Percentiles rank a stretch among this genome's conserved stretches.
phyloP scores from a whole-genome alignment of 1,140 invertebrate genomes.

The Orius laevigatus region DNA sequence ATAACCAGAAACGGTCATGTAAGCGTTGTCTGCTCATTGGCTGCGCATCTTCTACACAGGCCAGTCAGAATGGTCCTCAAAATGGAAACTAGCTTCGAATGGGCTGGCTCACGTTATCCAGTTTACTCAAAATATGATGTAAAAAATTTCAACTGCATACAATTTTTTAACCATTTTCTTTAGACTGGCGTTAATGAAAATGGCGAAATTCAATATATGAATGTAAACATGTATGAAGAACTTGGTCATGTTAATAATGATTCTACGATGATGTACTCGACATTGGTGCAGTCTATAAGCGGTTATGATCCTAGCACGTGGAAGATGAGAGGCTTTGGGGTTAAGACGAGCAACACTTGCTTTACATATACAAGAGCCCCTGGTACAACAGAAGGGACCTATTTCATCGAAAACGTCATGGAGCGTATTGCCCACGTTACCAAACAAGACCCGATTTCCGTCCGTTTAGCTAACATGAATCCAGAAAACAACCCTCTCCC shows the following conservation, averaged over 20 bases:
- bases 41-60: slow-evolving; percentile 36
- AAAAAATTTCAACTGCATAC: no score
- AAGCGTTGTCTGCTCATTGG: slow-evolving; percentile 42
- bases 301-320: slow-evolving; percentile 36
- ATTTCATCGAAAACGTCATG: slow-evolving; percentile 58
- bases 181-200: slow-evolving; percentile 40
- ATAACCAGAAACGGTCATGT: slow-evolving; percentile 35
- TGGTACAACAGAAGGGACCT: slow-evolving; percentile 45
- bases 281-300: slow-evolving; percentile 31
- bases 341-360: slow-evolving; percentile 39
- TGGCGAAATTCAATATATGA: slow-evolving; percentile 48
- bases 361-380: slow-evolving; percentile 39
- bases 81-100: slow-evolving; percentile 45
- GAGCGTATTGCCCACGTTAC: slow-evolving; percentile 55
- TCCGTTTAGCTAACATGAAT: slow-evolving; percentile 41
- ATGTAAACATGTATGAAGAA: slow-evolving; percentile 42
- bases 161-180: no score
- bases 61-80: slow-evolving; percentile 44
- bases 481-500: slow-evolving; percentile 23
- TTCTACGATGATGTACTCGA: slow-evolving; percentile 24
- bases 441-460: slow-evolving; percentile 46
- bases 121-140: slow-evolving; percentile 45
- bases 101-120: slow-evolving; percentile 42
- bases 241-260: slow-evolving; percentile 43
- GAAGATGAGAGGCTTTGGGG: slow-evolving; percentile 33